These are phyloP conservation scores for Nannoperca obscura DNA, from an alignment of 2,797 vertebrate genomes.

Conservation along the genomic window DNA sequence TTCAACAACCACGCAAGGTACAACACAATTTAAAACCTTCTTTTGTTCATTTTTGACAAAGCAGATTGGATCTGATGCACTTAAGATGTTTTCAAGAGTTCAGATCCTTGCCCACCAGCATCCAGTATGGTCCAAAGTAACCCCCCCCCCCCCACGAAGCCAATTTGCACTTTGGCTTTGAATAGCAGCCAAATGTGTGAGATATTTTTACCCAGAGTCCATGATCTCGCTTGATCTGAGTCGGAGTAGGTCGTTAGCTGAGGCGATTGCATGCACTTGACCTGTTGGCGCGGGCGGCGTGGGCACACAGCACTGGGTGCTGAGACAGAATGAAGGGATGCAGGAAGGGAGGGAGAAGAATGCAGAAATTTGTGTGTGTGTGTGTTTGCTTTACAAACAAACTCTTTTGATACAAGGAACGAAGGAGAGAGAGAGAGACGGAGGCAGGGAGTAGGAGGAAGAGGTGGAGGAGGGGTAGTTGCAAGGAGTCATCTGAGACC, in stretches of 20 bases:
- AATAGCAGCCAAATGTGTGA: conserved; percentile 60
- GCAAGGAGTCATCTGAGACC: conserved; percentile 65
- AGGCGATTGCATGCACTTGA: conserved; percentile 79
- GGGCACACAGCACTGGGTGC: conserved; percentile 45
- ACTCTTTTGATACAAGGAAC: conserved; percentile 27
- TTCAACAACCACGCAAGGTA: conserved; percentile 37
- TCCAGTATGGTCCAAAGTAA: conserved; percentile 15
- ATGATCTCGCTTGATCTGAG: conserved; percentile 74
- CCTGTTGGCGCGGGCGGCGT: conserved; percentile 63
- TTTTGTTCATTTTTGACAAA: conserved; percentile 45
- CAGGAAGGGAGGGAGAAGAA: conserved; percentile 30
- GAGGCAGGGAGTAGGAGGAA: conserved; percentile 46
- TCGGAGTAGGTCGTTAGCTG: conserved; percentile 69
- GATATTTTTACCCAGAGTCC: conserved; percentile 71
- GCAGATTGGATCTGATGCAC: conserved; percentile 51
- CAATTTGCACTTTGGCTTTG: conserved; percentile 73
- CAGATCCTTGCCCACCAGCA: conserved; percentile 48
- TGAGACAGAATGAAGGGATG: conserved; percentile 35
- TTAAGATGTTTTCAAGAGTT: conserved; percentile 62
- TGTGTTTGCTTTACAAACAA: not conserved
- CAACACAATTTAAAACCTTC: conserved; percentile 40
- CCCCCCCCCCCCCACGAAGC: conserved; percentile 13
- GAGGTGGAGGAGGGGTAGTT: conserved; percentile 43
- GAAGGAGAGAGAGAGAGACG: conserved; percentile 28
- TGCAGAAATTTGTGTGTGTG: conserved; percentile 16